Base-by-base conservation (phyloP, 2,888 invertebrate genomes). In the Ectemnius cavifrons region DNA sequence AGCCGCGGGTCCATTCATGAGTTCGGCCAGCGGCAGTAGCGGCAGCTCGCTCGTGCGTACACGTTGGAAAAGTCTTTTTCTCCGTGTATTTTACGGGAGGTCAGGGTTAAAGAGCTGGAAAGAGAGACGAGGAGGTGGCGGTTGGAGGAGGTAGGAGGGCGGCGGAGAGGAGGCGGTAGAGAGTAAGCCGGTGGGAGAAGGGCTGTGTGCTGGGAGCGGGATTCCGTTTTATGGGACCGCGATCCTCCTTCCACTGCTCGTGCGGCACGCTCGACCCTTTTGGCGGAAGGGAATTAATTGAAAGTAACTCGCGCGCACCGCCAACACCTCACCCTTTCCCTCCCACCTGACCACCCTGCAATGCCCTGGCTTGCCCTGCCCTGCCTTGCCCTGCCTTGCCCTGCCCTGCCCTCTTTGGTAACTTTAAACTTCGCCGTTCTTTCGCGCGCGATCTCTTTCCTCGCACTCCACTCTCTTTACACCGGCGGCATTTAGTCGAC, bases 31-130 rank as follows among this genome's bases (percentile, higher is more conserved):
- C 73, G 52, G 37, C 37, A 37, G 37, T 46, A 64, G 67, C 71
- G 75, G 72, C 74, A 63, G 77, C 80, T 68, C 78, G 76, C 85
- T 86, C 86, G 88, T 87, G 86, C 87, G 87, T 86, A 86, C 83
- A 86, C 78, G 81, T 74, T 84, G 87, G 85, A 87, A 88, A 87
- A 88, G 87, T 88, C 86, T 87, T 88, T 88, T 88, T 87, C 88
- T 81, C 85, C 74, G 86, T 84, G 81, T 83, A 81, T 84, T 88
- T 87, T 88, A 88, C 83, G 87, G 84, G 84, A 86, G 88, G 87
- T 88, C 87, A 87, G 88, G 87, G 88, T 88, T 87, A 88, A 87
- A 87, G 87, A 85, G 86, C 83, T 83, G 85, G 77, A 80, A 83
- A 77, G 82, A 74, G 72, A 67, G 71, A 57, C 76, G 72, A 37